Percentiles rank a stretch among this genome's conserved stretches.
phyloP scores from a whole-genome alignment of 2,113 vertebrate genomes.

The Brienomyrus longianalis region DNA sequence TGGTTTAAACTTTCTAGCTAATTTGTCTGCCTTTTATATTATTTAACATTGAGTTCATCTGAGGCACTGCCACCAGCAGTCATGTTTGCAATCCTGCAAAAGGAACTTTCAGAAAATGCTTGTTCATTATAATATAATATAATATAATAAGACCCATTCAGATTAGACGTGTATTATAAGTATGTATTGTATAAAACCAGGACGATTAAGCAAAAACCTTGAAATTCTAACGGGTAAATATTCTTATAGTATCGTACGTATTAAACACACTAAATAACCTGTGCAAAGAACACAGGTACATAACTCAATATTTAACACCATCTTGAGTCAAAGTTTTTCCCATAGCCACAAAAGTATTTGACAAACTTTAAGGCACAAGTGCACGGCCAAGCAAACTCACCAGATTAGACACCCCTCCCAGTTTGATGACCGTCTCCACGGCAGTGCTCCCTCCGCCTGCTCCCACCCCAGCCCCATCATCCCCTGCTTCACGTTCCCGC shows the following conservation, averaged over 20 bases:
- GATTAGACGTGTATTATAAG: background rate
- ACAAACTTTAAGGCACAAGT: background rate
- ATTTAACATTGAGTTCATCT: background rate
- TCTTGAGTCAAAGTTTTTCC: background rate
- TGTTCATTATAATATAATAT: background rate
- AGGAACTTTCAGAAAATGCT: background rate
- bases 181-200: background rate
- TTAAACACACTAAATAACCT: background rate
- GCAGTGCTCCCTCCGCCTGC: conserved; percentile 70
- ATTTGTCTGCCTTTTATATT: background rate
- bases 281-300: background rate
- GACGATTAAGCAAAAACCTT: background rate
- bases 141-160: background rate
- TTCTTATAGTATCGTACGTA: background rate
- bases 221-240: background rate
- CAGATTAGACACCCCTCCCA: conserved; percentile 85
- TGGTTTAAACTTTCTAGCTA: background rate
- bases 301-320: background rate
- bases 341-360: background rate
- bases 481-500: conserved; percentile 71
- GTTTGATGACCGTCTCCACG: conserved; percentile 91
- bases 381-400: conserved; percentile 49
- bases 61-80: background rate
- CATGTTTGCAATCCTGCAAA: background rate
- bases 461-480: conserved; percentile 65